Percentiles rank a stretch among this genome's conserved stretches.
phyloP scores from a whole-genome alignment of 2,888 invertebrate genomes.

The Ryuthela nishihirai region DNA sequence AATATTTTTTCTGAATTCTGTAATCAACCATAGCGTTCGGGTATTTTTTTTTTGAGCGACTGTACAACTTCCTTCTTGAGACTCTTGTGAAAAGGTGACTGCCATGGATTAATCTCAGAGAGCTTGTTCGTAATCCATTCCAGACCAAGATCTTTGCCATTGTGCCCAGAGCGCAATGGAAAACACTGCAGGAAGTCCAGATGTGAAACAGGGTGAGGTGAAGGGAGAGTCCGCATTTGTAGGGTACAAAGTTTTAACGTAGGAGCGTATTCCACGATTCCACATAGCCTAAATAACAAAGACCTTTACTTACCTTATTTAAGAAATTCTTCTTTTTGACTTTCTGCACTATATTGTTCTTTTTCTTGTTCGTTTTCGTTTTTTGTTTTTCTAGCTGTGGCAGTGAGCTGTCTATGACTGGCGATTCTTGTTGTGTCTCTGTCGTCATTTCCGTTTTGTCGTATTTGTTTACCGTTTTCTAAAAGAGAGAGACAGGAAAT shows the following conservation, averaged over 20 bases:
- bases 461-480: slow-evolving; percentile 18
- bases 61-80: too few species aligned
- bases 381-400: slow-evolving; percentile 20
- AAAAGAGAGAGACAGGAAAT: not conserved
- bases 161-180: not conserved
- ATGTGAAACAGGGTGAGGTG: not conserved
- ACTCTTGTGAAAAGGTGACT: too few species aligned
- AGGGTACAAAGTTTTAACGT: too few species aligned
- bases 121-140: too few species aligned
- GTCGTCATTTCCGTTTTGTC: slow-evolving; percentile 6
- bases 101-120: too few species aligned
- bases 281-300: not conserved
- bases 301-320: slow-evolving; percentile 12
- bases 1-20: too few species aligned
- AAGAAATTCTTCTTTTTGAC: slow-evolving; percentile 32
- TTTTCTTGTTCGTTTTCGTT: slow-evolving; percentile 8
- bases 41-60: too few species aligned
- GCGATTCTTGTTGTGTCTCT: too few species aligned
- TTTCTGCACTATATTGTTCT: slow-evolving; percentile 25
- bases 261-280: too few species aligned
- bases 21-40: too few species aligned
- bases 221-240: not conserved
- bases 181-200: not conserved
- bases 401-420: slow-evolving; percentile 24
- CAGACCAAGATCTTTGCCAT: too few species aligned